Percentiles rank a stretch among this genome's conserved stretches.
Evolutionary conservation across 2,888 invertebrate species (phyloP).

Genomic region (Theretra japonica): DNA sequence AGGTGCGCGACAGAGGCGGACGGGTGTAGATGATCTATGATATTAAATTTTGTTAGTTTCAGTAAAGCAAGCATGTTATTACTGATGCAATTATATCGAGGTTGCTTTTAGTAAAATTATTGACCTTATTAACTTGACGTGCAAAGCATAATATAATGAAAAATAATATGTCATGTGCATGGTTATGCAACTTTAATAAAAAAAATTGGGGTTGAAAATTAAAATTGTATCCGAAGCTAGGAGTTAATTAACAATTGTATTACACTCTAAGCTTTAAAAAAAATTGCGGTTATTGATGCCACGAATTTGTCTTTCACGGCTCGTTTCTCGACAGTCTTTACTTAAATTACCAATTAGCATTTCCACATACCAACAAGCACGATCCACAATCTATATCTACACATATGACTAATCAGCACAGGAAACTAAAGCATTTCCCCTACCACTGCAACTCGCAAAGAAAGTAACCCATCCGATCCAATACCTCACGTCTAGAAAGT

Average conservation of each 20-base stretch:
- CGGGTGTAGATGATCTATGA: slow-evolving; percentile 36
- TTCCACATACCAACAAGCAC: too few species aligned
- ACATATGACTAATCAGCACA: not conserved
- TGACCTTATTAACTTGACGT: not conserved
- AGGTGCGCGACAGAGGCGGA: slow-evolving; percentile 42
- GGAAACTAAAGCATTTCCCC: not conserved
- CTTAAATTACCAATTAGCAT: too few species aligned
- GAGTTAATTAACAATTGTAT: too few species aligned
- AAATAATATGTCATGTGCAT: not conserved
- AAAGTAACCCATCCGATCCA: slow-evolving; percentile 30
- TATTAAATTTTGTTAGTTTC: slow-evolving; percentile 4
- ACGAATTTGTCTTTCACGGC: too few species aligned
- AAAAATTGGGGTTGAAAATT: too few species aligned
- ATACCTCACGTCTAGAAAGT: slow-evolving; percentile 49
- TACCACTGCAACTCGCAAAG: not conserved
- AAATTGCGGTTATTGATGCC: too few species aligned
- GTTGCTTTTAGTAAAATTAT: not conserved
- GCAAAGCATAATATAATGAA: not conserved
- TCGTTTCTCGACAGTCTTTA: too few species aligned
- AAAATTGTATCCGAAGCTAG: too few species aligned
- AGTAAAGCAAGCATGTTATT: not conserved
- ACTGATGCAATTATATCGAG: not conserved
- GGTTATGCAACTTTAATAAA: too few species aligned
- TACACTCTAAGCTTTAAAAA: too few species aligned
- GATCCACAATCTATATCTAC: too few species aligned